Evolutionary conservation across 1,140 invertebrate genomes (phyloP), one percentile per base, ranked within the genome.

Genomic region (Ganaspis sp.): DNA sequence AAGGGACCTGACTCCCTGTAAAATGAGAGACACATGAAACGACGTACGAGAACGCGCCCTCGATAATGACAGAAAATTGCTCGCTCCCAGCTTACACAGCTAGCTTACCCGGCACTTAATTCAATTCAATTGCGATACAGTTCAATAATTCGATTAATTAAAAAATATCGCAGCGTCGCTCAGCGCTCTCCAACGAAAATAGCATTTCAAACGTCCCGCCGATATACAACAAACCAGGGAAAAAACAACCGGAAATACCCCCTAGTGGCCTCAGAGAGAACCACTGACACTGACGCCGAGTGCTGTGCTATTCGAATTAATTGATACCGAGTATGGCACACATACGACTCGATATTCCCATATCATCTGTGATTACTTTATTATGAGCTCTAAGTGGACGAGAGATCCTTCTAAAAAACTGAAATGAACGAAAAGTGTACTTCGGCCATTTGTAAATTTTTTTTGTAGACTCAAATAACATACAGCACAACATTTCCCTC

Each of bases 101-200:
- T 80, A 78, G 83, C 78, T 82, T 76, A 77, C 77, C 58, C 81
- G 80, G 82, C 86, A 88, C 87, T 90, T 90, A 89, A 89, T 89
- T 89, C 87, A 86, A 90, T 88, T 87, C 87, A 84, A 89, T 90
- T 87, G 87, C 83, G 83, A 87, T 88, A 89, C 90, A 90, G 90
- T 91, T 89, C 85, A 90, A 91, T 91, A 91, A 91, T 90, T 91
- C 89, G 87, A 89, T 89, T 91, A 91, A 91, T 90, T 91, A 90
- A 90, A 91, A 90, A 89, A 64, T 34, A 81, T 80, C 82, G 75
- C 78, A 81, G 81, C 72, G 78, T 74, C 75, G 84, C 84, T 82
- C 76, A 85, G 78, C 70, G 23, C 12, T 4, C 4, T 64, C 23
- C 12, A 64, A 64, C 15, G 58, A 64, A 29, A 64, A 64, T 64